Base-by-base conservation (phyloP, 2,888 invertebrate genomes). In the Spatulosminthurus flaviceps region DNA sequence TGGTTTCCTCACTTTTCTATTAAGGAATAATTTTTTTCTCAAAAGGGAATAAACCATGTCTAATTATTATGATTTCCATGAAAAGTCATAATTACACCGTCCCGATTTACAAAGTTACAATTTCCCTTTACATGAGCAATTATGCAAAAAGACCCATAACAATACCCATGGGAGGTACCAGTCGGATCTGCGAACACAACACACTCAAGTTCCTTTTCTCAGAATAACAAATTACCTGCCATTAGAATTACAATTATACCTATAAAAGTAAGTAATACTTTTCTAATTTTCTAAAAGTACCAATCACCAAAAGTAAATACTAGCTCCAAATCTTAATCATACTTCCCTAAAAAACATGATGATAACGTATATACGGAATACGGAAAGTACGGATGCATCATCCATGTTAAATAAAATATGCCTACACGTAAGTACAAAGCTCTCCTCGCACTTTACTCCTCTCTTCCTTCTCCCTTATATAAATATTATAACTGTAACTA, bases 1-100 rank as follows among this genome's bases (percentile, higher is more conserved):
- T 34, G 34, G 34, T 34, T 34, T 34, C 9, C 51, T 51, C n/a
- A 51, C n/a, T 51, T 51, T n/a, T n/a, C 16, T 51, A 19, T 13
- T 51, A 51, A 51, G 51, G 51, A 51, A 51, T 51, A 51, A 51
- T n/a, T 51, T 51, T 51, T 51, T 51, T 34, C 9, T 34, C 34
- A 34, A n/a, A 51, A 51, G 51, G 41, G 51, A n/a, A 51, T 51
- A 51, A 51, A 51, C 51, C 51, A 51, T 51, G 16, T 16, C 51
- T 51, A 51, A 51, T 51, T 51, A 51, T 51, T 51, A 19, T 51
- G 5, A 51, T 51, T 51, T 51, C 51, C 51, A 51, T 51, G 51
- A 51, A 51, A 51, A 51, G 51, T 51, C 51, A 51, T 51, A 51
- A 51, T 51, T 51, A 51, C 51, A 51, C 7, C 51, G 51, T 51